Evolutionary conservation across 2,113 vertebrate species (phyloP), one percentile per base, ranked within the genome.

Genomic region (Cryptoleucopteryx plumbea): DNA sequence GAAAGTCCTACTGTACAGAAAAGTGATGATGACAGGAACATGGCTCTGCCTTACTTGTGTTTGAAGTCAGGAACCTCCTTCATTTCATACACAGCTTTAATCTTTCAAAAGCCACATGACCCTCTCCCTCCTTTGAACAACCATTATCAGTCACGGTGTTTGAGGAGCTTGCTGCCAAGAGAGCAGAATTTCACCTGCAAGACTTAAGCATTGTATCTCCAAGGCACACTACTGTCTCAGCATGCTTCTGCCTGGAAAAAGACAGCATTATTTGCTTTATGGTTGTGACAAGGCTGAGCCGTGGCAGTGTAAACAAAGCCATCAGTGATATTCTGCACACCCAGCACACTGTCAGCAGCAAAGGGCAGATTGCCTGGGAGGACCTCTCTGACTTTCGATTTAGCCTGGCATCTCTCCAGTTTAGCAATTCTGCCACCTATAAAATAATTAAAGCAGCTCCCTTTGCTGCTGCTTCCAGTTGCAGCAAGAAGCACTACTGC

Each of bases 361-460:
- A 93, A 89, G 73, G 68, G 56, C 43, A 82, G n/a, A 84, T 7
- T 34, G 56, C 65, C 86, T 40, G 55, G 47, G 42, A 82, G 55
- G 52, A 91, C 47, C 47, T 75, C 42, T 81, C 56, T 78, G 81
- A 79, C 83, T 93, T 93, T 71, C 0, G 0, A 31, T 74, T 84
- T 78, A 86, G 68, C 38, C 52, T 86, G 89, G 88, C 72, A 34
- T 62, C 56, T 84, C 77, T 89, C 89, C 94, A 94, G 80, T 55
- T 94, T 81, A 91, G 77, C 86, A 89, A 59, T 88, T 88, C 67
- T 91, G 65, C 63, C 80, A 74, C 86, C 72, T 74, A 78, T 27
- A 67, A 86, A 96, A 93, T 68, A 89, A 92, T 47, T 74, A 89
- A 82, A 95, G 83, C 68, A 78, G 15, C n/a, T 94, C 79, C 38